Percentiles rank a stretch among this genome's conserved stretches.
phyloP scores from a whole-genome alignment of 1,140 invertebrate species.

The Euglossa dilemma region DNA sequence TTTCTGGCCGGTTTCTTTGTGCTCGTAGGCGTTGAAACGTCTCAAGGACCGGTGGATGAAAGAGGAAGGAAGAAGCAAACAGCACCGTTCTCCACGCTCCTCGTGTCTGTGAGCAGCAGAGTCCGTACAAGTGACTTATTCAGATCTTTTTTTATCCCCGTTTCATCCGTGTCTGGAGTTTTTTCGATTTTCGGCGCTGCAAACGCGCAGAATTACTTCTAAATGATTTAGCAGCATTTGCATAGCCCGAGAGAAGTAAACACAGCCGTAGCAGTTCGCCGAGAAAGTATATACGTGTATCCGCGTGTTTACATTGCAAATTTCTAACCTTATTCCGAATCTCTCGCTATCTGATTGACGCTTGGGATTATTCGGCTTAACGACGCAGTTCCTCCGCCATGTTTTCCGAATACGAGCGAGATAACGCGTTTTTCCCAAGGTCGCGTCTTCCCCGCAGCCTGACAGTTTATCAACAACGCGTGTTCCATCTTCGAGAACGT shows the following conservation, averaged over 20 bases:
- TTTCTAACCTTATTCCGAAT: neutral
- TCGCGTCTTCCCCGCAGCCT: too few relatives aligned
- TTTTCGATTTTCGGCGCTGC: neutral
- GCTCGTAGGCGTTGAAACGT: neutral
- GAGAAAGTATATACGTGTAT: neutral
- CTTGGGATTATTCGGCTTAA: neutral
- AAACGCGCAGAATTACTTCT: neutral
- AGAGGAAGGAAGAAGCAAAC: conserved; percentile 13
- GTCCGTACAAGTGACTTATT: neutral
- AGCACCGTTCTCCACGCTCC: neutral
- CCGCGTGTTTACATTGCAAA: neutral
- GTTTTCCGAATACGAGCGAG: neutral
- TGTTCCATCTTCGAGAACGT: neutral
- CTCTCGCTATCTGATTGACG: neutral
- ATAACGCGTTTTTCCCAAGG: neutral
- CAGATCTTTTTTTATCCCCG: neutral
- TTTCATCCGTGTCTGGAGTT: neutral
- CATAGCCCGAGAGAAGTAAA: neutral
- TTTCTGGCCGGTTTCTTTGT: conserved; percentile 30
- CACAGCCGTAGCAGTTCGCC: neutral
- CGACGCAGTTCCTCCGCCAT: neutral
- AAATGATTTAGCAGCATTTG: neutral
- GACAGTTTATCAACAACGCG: neutral
- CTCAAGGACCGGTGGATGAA: conserved; percentile 22
- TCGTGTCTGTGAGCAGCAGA: neutral